Conservation (phyloP, 2,888 invertebrate genomes). For the Eumacrocentrus americanus region DNA sequence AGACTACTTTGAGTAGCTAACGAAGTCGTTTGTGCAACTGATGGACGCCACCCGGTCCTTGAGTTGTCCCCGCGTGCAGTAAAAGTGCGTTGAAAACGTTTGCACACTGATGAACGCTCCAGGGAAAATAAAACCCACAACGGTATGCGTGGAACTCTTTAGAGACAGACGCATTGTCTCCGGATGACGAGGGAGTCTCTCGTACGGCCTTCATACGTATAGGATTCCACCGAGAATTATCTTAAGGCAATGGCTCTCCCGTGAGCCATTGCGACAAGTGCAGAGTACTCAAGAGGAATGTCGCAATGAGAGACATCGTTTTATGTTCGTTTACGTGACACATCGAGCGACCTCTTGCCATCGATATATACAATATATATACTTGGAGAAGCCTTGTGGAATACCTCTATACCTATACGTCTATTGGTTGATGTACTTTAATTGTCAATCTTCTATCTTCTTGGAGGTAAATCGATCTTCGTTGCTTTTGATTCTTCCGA, state of each 20-base stretch:
- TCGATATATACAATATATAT: constrained; percentile 1
- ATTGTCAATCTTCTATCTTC: background rate
- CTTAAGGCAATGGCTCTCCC: constrained; percentile 9
- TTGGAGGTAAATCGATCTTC: background rate
- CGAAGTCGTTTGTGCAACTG: constrained; percentile 14
- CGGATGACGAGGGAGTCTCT: background rate
- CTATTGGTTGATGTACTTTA: constrained; percentile 1
- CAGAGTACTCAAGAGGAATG: constrained; percentile 14
- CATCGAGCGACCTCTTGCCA: constrained; percentile 5
- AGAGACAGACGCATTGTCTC: constrained; percentile 4
- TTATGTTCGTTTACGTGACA: constrained; percentile 20
- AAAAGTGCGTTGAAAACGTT: constrained; percentile 17
- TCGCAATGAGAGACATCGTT: constrained; percentile 17
- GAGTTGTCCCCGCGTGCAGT: constrained; percentile 8
- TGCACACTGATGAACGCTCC: background rate
- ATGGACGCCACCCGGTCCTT: constrained; percentile 14
- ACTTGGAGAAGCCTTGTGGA: background rate
- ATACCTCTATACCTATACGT: background rate
- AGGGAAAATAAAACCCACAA: background rate
- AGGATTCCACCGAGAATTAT: background rate
- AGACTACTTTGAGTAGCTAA: constrained; percentile 11
- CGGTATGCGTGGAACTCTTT: constrained; percentile 7
- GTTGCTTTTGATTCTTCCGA: background rate
- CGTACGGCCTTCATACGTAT: background rate
- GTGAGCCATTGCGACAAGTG: constrained; percentile 18